A percentile compares a stretch with the other conserved stretches of the same genome.
Conservation (phyloP, 2,113 vertebrate species). For the Gorsachius goisagi region DNA sequence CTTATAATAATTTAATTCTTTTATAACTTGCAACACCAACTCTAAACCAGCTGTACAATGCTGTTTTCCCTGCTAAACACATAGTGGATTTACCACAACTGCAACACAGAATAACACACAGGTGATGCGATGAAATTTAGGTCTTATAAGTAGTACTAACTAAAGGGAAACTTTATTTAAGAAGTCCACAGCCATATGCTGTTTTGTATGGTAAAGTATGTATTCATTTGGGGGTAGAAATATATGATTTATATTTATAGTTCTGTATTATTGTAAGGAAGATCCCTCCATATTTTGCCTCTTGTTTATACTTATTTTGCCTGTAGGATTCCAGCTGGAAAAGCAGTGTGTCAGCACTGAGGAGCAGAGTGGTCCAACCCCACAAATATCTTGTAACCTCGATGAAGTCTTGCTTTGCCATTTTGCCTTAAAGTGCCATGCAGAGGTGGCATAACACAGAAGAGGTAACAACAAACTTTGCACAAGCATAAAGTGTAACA, state of each 20-base stretch:
- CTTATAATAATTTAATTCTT: neutral
- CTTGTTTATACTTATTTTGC: neutral
- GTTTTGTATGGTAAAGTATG: neutral
- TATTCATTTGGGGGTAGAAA: neutral
- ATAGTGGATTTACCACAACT: neutral
- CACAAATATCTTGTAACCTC: neutral
- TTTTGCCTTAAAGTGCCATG: neutral
- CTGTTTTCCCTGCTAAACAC: neutral
- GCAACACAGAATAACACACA: neutral
- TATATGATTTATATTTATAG: neutral
- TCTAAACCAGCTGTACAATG: neutral
- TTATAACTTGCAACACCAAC: neutral
- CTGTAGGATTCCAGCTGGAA: neutral
- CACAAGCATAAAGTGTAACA: neutral
- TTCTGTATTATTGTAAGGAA: neutral
- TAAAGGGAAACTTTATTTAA: neutral
- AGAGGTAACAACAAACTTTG: neutral
- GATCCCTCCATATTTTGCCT: neutral
- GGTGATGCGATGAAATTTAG: neutral
- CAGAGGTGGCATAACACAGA: neutral
- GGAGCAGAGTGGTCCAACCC: neutral
- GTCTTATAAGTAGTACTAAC: neutral
- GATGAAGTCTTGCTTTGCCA: neutral
- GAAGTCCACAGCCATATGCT: neutral
- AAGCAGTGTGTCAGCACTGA: neutral